A percentile compares a stretch with the other conserved stretches of the same genome.
phyloP scores from a whole-genome alignment of 2,888 invertebrate species.

The Spodoptera littoralis region DNA sequence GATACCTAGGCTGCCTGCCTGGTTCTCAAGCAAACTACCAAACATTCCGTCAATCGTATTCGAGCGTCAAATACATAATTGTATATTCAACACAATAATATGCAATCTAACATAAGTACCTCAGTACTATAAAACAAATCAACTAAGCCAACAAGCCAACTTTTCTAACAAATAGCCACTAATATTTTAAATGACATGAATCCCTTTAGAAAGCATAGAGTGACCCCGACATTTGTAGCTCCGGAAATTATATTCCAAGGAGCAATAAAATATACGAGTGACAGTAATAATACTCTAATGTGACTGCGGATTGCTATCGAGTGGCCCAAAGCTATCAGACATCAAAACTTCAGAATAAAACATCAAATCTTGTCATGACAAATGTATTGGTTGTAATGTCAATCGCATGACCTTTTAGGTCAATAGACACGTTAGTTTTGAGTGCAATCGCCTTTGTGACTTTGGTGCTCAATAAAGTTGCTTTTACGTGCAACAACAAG shows the following conservation, averaged over 20 bases:
- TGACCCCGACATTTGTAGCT: constrained; percentile 11
- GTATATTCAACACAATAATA: too few species aligned
- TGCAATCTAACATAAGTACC: too few species aligned
- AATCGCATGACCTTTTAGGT: constrained; percentile 15
- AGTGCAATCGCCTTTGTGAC: too few species aligned
- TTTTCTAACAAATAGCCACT: too few species aligned
- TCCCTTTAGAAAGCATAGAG: constrained; percentile 7
- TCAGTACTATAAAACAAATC: too few species aligned
- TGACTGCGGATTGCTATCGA: constrained; percentile 9
- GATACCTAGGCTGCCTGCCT: too few species aligned
- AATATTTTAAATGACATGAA: not conserved
- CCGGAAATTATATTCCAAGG: constrained; percentile 29
- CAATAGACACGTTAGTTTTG: constrained; percentile 3
- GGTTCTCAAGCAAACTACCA: too few species aligned
- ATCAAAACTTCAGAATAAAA: constrained; percentile 14
- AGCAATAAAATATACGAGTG: constrained; percentile 15
- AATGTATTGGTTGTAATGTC: constrained; percentile 30
- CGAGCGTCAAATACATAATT: too few species aligned
- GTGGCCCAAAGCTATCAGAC: constrained; percentile 11
- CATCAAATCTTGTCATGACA: constrained; percentile 14
- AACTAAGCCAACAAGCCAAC: too few species aligned
- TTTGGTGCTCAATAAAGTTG: too few species aligned
- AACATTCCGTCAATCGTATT: too few species aligned
- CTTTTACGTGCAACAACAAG: too few species aligned
- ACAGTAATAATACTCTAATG: constrained; percentile 23